phyloP scores from a whole-genome alignment of 2,888 invertebrate genomes.

The Cinara cedri region DNA sequence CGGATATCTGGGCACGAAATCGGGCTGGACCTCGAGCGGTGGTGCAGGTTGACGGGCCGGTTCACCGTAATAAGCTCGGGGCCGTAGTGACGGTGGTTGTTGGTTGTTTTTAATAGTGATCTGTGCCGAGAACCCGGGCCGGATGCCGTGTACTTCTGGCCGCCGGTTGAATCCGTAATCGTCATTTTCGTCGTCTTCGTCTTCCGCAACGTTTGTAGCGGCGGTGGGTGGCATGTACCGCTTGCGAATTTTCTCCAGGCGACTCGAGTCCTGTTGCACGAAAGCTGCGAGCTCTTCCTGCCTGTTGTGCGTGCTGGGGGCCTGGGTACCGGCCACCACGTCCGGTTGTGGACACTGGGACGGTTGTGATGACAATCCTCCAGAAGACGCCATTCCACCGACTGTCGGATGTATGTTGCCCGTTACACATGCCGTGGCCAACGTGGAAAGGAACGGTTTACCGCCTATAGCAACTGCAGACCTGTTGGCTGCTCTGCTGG shows the following conservation, averaged over 20 bases:
- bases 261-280: slow-evolving; percentile 81
- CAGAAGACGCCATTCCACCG: slow-evolving; percentile 61
- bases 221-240: slow-evolving; percentile 64
- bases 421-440: slow-evolving; percentile 77
- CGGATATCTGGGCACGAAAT: slow-evolving; percentile 43
- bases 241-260: slow-evolving; percentile 82
- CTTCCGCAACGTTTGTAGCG: slow-evolving; percentile 63
- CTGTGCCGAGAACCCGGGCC: slow-evolving; percentile 80
- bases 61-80: slow-evolving; percentile 72
- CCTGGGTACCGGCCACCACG: slow-evolving; percentile 77
- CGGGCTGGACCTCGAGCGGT: slow-evolving; percentile 45
- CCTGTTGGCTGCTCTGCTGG: slow-evolving; percentile 54
- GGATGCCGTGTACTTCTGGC: slow-evolving; percentile 87
- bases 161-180: slow-evolving; percentile 88
- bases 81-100: slow-evolving; percentile 64
- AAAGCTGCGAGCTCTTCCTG: slow-evolving; percentile 80
- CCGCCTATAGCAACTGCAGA: slow-evolving; percentile 63
- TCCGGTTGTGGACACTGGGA: slow-evolving; percentile 67
- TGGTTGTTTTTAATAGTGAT: slow-evolving; percentile 77
- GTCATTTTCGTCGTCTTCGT: slow-evolving; percentile 78
- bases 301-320: slow-evolving; percentile 59
- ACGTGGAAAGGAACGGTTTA: slow-evolving; percentile 78
- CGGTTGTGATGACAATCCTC: slow-evolving; percentile 13
- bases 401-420: slow-evolving; percentile 59
- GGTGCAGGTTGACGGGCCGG: slow-evolving; percentile 44